Conservation (phyloP, 2,113 vertebrate species). For the Alces alces region DNA sequence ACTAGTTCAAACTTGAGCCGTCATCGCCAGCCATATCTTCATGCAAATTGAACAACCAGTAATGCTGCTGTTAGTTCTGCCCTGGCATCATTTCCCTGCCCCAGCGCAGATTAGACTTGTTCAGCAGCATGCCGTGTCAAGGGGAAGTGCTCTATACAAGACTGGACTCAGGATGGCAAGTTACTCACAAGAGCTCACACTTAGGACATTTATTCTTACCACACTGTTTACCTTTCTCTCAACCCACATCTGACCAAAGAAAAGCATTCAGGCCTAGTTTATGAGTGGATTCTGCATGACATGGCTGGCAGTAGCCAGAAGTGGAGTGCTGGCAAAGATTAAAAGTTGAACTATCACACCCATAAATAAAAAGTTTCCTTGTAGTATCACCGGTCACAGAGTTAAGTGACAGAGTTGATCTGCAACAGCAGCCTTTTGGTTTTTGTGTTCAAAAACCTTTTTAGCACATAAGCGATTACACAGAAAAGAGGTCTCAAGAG, state of each 20-base stretch:
- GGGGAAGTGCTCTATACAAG: not conserved
- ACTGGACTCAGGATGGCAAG: not conserved
- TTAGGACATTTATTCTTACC: not conserved
- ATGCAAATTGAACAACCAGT: not conserved
- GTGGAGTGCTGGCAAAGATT: not conserved
- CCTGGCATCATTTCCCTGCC: not conserved
- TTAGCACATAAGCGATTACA: not conserved
- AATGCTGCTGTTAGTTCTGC: not conserved
- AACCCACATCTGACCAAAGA: not conserved
- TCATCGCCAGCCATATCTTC: not conserved
- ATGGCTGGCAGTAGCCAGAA: not conserved
- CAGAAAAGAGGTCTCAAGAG: not conserved
- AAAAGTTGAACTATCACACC: not conserved
- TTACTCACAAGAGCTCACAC: not conserved
- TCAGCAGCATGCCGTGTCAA: not conserved
- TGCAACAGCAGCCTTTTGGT: not conserved
- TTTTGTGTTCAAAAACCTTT: slow-evolving; percentile 2
- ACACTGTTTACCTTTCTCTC: not conserved
- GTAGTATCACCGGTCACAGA: not conserved
- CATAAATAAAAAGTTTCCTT: not conserved
- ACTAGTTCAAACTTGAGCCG: not conserved
- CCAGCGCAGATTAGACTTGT: not conserved
- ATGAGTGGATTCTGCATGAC: not conserved
- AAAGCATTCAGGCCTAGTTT: not conserved
- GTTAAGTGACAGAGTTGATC: not conserved